Evolutionary conservation across 2,797 vertebrate genomes (phyloP), one percentile per base, ranked within the genome.

Genomic region (Xiphophorus birchmanni): DNA sequence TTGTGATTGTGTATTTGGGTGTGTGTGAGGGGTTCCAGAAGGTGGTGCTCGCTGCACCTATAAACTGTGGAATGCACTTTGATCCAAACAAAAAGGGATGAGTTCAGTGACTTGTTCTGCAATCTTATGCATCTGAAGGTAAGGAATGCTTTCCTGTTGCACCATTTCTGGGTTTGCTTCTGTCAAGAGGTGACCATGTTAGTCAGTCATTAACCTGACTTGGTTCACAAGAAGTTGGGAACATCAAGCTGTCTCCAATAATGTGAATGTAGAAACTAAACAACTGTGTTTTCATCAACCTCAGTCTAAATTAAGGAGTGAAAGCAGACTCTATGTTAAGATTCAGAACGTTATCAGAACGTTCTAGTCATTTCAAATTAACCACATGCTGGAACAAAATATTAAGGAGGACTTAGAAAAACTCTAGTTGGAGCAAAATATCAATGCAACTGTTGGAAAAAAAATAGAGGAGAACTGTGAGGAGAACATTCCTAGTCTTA

Each of bases 191-290:
- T 3, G 26, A 71, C 26, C 21, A 71, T 5, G 40, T 44, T 44
- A 44, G 67, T 84, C 82, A 80, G 42, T 85, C 80, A 77, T 45
- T 81, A 74, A 75, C 35, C 6, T 78, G 84, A 82, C 63, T 60
- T 58, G 45, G 32, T 58, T 84, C 60, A 42, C 5, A 81, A 82
- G 87, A 90, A 90, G 72, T 58, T 63, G 37, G 26, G 48, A 74
- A 77, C 37, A 78, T 35, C 5, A 47, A 78, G 76, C 12, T 80
- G 85, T 26, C 21, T n/a, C 3, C 37, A 29, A 6, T 50, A 21
- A 40, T 47, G 56, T 32, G 2, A 17, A 26, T 2, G 8, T 76
- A 83, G 74, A 79, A 45, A 76, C 17, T 15, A 56, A 65, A 69
- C 73, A 26, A 65, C 75, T 65, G 12, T 42, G 52, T 78, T 81